phyloP scores from a whole-genome alignment of 2,888 invertebrate genomes.

The Drosophila diplacantha region DNA sequence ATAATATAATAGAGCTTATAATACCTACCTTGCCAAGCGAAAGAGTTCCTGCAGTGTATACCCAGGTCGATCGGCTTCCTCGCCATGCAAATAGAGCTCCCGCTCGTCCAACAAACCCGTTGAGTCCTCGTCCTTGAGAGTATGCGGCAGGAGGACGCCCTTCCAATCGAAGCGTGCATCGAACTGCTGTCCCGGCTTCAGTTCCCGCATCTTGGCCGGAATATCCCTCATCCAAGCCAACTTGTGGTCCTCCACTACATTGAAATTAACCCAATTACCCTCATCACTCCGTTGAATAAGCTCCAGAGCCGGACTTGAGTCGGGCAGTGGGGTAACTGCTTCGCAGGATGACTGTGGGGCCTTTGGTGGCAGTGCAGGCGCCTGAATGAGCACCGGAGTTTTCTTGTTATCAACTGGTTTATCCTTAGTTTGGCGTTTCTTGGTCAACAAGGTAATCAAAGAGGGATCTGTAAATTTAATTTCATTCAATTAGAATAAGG shows the following conservation, averaged over 20 bases:
- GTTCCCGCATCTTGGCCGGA: slow-evolving; percentile 80
- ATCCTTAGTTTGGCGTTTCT: slow-evolving; percentile 53
- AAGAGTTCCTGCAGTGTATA: slow-evolving; percentile 94
- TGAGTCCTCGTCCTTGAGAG: slow-evolving; percentile 78
- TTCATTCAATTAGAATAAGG: background rate
- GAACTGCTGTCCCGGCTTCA: slow-evolving; percentile 82
- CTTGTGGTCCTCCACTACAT: slow-evolving; percentile 90
- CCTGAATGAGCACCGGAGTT: background rate
- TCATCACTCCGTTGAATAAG: slow-evolving; percentile 81
- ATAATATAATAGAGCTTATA: rapidly evolving
- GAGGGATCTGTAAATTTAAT: slow-evolving; percentile 63
- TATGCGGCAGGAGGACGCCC: slow-evolving; percentile 86
- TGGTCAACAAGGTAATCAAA: slow-evolving; percentile 63
- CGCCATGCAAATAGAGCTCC: slow-evolving; percentile 93
- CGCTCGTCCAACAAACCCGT: slow-evolving; percentile 75
- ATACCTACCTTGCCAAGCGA: slow-evolving; percentile 82
- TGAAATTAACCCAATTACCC: slow-evolving; percentile 90
- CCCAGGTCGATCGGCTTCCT: slow-evolving; percentile 93
- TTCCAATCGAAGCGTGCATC: slow-evolving; percentile 91
- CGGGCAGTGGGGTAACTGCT: slow-evolving; percentile 27
- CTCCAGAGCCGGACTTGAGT: slow-evolving; percentile 79
- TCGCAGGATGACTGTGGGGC: background rate
- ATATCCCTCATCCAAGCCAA: slow-evolving; percentile 90
- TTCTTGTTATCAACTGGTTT: background rate
- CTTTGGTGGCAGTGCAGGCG: background rate